Evolutionary conservation across 1,140 invertebrate genomes (phyloP), one percentile per base, ranked within the genome.

Genomic region (Papilio polyxenes): DNA sequence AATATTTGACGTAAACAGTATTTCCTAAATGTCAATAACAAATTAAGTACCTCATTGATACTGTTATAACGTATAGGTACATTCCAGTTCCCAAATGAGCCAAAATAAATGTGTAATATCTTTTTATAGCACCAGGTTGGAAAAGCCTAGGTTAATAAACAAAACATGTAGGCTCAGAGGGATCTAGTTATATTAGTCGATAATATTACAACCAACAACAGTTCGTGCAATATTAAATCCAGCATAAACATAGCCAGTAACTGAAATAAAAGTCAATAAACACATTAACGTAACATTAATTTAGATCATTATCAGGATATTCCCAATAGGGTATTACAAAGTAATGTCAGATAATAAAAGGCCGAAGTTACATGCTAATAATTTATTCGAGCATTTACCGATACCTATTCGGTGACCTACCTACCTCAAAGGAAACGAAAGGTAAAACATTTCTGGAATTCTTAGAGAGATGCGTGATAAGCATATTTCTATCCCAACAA

Each of bases 221-320:
- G 17, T 59, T 59, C 17, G 56, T n/a, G 56, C 56, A n/a, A 59
- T 59, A 59, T 59, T 59, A 59, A 59, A 59, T 8, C 56, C 15
- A 59, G 56, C 56, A 17, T 59, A 59, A 59, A 59, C n/a, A n/a
- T 17, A 59, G 56, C 17, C 56, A 20, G 56, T n/a, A 59, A 59
- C 56, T 59, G 56, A 59, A n/a, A 59, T 59, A 59, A 59, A 59
- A 59, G 17, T 59, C 56, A 59, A 59, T 59, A 59, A 59, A 53
- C 7, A 44, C 40, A 44, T 51, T 51, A 13, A 17, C 13, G 53
- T 59, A 59, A 56, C 15, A 56, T n/a, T 56, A 15, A 53, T 53
- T 13, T 53, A 56, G 53, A 56, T 56, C n/a, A n/a, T n/a, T n/a
- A n/a, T n/a, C 53, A 4, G 17, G 5, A 56, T 56, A 15, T 17